Conservation (phyloP, 2,797 vertebrate species). For the Cyprinella venusta region DNA sequence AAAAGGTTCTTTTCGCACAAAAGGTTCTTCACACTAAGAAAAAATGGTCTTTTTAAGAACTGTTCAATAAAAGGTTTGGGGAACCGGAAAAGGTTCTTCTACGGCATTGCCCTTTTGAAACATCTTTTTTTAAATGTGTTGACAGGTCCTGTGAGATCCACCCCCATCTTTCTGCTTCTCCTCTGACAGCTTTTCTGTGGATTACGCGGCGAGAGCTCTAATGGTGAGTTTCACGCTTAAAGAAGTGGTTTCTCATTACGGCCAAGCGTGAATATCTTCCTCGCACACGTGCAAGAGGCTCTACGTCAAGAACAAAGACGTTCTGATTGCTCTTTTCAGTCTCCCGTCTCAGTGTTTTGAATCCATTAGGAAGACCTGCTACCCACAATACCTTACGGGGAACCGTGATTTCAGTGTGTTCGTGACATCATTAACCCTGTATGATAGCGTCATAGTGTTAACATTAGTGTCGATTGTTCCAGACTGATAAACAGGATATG, state of each 20-base stretch:
- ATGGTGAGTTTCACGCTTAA: constrained; percentile 8
- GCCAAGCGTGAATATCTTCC: neutral
- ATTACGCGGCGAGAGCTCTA: neutral
- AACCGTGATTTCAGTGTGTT: constrained; percentile 7
- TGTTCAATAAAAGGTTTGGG: neutral
- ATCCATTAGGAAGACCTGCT: constrained; percentile 26
- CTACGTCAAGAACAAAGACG: constrained; percentile 26
- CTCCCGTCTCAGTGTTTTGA: constrained; percentile 26
- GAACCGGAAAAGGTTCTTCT: neutral
- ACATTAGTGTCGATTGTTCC: constrained; percentile 37
- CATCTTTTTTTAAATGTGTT: neutral
- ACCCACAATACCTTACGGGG: constrained; percentile 16
- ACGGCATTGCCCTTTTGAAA: neutral
- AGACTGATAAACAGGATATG: constrained; percentile 49
- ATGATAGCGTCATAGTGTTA: constrained; percentile 13
- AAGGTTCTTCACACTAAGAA: neutral
- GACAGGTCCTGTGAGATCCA: constrained; percentile 7
- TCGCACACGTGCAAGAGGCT: neutral
- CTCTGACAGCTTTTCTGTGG: neutral
- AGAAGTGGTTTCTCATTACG: constrained; percentile 17
- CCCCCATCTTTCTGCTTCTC: neutral
- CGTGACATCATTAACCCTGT: constrained; percentile 49
- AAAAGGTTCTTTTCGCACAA: neutral
- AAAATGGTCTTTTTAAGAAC: neutral
- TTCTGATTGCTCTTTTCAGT: constrained; percentile 43